phyloP scores from a whole-genome alignment of 1,140 invertebrate genomes.

The Plodia interpunctella region DNA sequence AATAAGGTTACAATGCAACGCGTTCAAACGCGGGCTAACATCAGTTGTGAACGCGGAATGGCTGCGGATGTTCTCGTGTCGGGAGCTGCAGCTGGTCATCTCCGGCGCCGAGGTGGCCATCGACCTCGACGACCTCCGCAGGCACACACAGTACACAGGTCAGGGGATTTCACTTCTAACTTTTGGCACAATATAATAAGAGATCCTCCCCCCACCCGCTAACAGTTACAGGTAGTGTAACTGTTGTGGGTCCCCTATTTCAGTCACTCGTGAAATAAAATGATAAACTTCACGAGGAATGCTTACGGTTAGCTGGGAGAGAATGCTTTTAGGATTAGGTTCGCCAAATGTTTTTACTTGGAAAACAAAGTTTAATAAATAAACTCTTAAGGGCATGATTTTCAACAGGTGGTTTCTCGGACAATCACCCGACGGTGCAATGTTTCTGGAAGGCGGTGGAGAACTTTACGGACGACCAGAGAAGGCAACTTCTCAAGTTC shows the following conservation, averaged over 20 bases:
- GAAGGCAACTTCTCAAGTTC: slow-evolving; percentile 94
- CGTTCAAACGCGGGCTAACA: slow-evolving; percentile 91
- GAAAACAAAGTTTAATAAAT: no score
- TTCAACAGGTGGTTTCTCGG: slow-evolving; percentile 85
- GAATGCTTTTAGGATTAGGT: no score
- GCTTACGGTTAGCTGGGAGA: no score
- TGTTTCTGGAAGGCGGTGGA: slow-evolving; percentile 92
- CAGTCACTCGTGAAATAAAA: no score
- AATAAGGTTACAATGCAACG: slow-evolving; percentile 90
- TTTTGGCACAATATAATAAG: no score
- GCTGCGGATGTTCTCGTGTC: slow-evolving; percentile 96
- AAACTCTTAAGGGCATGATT: no score
- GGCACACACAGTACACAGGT: slow-evolving; percentile 89
- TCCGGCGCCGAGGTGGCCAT: slow-evolving; percentile 95
- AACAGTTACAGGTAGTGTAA: no score
- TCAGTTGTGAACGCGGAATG: slow-evolving; percentile 94
- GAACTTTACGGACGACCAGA: slow-evolving; percentile 90
- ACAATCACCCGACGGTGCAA: slow-evolving; percentile 86
- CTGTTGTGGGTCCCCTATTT: no score
- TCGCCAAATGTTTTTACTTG: no score
- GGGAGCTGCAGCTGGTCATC: slow-evolving; percentile 95
- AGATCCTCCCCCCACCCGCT: no score
- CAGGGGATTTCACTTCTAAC: no score
- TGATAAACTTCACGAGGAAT: no score
- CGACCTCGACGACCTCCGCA: slow-evolving; percentile 92